Base-by-base conservation (phyloP, 2,888 invertebrate genomes). In the Sphinx pinastri region DNA sequence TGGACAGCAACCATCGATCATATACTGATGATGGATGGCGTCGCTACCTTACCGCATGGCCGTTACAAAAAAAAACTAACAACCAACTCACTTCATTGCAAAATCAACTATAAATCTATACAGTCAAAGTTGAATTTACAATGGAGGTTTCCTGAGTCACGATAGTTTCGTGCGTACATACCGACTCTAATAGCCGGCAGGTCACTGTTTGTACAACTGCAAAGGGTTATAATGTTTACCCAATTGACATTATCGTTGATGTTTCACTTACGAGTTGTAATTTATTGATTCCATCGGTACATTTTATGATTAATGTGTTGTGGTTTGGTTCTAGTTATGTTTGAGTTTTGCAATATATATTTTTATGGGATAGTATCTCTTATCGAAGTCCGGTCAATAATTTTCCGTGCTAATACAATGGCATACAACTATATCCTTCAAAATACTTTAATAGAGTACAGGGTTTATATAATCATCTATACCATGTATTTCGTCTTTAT, bases 1-100 rank as follows among this genome's bases (percentile, higher is more conserved):
- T 92, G 88, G 87, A 87, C 88, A 89, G 85, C 86, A 79, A 87
- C 88, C 91, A 92, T 93, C 93, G 88, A 93, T 93, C 93, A 93
- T 88, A 89, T 88, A 86, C 88, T 83, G 86, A 90, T 93, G 93
- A 93, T 92, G 84, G 92, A 93, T 93, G 84, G 85, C 84, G 81
- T 84, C 82, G 84, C 86, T 86, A 81, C 80, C 80, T 75, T 73
- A 63, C 14, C 69, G 67, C 19, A 69, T 52, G 25, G 51, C 0
- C 16, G 31, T 69, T 25, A 68, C 58, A 67, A 47, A 72, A 72
- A 25, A 86, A 84, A 14, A 77, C 0, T 77, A 86, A 79, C 47
- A 72, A 19, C 63, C 70, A 54, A 13, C 0, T 4, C 0, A 0
- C 0, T 52, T 66, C 71, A 2, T 14, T 2, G 8, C 38, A 70